Base-by-base conservation (phyloP, 2,797 vertebrate genomes). In the Hydrocynus forskahlii region DNA sequence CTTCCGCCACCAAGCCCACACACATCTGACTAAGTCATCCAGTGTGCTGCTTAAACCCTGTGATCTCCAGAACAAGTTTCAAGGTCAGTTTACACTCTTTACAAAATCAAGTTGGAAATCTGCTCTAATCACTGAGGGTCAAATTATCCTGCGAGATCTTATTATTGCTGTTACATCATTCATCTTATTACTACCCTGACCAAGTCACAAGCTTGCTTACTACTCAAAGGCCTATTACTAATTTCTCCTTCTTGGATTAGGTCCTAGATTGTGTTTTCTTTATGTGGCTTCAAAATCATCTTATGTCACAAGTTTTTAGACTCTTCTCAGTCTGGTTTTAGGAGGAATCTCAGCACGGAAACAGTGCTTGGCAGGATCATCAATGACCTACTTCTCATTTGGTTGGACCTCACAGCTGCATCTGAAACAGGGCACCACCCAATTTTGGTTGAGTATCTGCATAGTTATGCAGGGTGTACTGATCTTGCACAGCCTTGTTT, bases 11-110 rank as follows among this genome's bases (percentile, higher is more conserved):
- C 35, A 23, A 79, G 67, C 50, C 63, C 16, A 13, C 21, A 63
- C 70, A 71, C 54, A 76, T 52, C 43, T 71, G 66, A 52, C 8
- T 62, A 60, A 54, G 52, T 62, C 14, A 70, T 13, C 1, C 50
- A 21, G 17, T 0, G 52, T 8, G 17, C 70, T 29, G 70, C 52
- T 40, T n/a, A 35, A 55, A 10, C 29, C 17, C 17, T n/a, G 35
- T 13, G 12, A 69, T 50, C 29, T 29, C 12, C 12, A 57, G 52
- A 73, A 23, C 16, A 63, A 62, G 45, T 57, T 40, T 12, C 54
- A 55, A 45, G 63, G 8, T 79, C n/a, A 57, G 19, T 17, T 19
- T 29, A 59, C 43, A 66, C 17, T 63, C 13, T 74, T 57, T 74
- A 55, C 10, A 9, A 40, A 80, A 74, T 68, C 14, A 70, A 38